Evolutionary conservation across 2,888 invertebrate genomes (phyloP).

Genomic region (Microctonus brassicae): DNA sequence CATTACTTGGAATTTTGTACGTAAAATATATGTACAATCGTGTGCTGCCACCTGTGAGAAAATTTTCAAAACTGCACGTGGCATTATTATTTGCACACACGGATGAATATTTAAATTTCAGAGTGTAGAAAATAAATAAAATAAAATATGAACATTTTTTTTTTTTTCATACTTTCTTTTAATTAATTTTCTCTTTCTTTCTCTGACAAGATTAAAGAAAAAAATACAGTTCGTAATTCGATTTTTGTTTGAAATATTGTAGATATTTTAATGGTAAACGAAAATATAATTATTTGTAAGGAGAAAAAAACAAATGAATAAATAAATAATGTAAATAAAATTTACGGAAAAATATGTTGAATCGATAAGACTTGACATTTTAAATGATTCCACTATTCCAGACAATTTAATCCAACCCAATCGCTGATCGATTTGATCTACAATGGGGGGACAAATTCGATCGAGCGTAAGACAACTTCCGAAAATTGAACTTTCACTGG

Average conservation of each 20-base stretch:
- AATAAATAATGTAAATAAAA: not conserved
- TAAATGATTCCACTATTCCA: conserved; percentile 24
- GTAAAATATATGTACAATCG: conserved; percentile 37
- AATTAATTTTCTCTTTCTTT: too few species aligned
- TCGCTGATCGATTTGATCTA: conserved; percentile 22
- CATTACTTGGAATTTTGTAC: conserved; percentile 18
- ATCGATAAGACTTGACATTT: not conserved
- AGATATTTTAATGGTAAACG: too few species aligned
- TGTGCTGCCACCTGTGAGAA: conserved; percentile 57
- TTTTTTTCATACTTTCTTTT: too few species aligned
- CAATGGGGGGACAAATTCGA: conserved; percentile 2
- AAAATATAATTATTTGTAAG: too few species aligned
- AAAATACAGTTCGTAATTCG: too few species aligned
- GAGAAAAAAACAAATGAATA: too few species aligned
- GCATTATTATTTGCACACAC: not conserved
- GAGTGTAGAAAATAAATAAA: not conserved
- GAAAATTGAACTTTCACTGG: conserved; percentile 19
- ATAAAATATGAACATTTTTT: too few species aligned
- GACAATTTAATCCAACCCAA: conserved; percentile 28
- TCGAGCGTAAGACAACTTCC: conserved; percentile 20
- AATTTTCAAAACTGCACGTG: conserved; percentile 34
- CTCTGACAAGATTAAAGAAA: too few species aligned
- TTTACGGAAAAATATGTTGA: not conserved
- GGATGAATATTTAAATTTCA: not conserved
- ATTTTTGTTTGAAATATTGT: too few species aligned